These are phyloP conservation scores for Lepidocyrtoides sp. DNA, from an alignment of 2,888 invertebrate species.

Conservation along the genomic window DNA sequence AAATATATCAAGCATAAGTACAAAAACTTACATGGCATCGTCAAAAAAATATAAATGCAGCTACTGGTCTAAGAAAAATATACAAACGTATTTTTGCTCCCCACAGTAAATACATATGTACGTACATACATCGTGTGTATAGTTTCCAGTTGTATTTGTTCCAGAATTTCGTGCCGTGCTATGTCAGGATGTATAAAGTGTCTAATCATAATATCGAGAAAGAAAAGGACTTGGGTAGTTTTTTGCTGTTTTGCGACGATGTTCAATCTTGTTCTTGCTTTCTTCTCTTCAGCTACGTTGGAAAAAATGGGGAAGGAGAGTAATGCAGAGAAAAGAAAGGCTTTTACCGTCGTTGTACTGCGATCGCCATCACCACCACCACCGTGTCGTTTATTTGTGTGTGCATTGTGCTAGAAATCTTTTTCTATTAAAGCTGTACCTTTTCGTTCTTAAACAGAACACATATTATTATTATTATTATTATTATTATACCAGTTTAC, in stretches of 20 bases:
- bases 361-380: conserved; percentile 40
- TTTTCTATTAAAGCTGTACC: conserved; percentile 66
- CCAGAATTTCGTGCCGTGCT: no score
- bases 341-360: conserved; percentile 15
- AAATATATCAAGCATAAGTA: background rate
- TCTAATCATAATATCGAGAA: conserved; percentile 48
- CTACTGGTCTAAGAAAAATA: background rate
- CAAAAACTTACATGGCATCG: background rate
- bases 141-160: background rate
- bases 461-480: background rate
- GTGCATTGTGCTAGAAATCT: conserved; percentile 68
- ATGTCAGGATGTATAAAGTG: background rate
- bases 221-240: conserved; percentile 30
- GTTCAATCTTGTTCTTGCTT: conserved; percentile 68
- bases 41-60: background rate
- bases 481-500: background rate
- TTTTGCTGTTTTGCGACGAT: conserved; percentile 69
- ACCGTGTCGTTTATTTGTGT: conserved; percentile 35
- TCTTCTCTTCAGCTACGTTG: conserved; percentile 61
- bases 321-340: conserved; percentile 21
- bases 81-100: no score
- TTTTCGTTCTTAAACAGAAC: conserved; percentile 50
- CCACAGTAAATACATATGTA: no score
- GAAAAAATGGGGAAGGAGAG: background rate
- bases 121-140: no score